Evolutionary conservation across 2,113 vertebrate species (phyloP), one percentile per base, ranked within the genome.

Genomic region (Tragelaphus strepsiceros): DNA sequence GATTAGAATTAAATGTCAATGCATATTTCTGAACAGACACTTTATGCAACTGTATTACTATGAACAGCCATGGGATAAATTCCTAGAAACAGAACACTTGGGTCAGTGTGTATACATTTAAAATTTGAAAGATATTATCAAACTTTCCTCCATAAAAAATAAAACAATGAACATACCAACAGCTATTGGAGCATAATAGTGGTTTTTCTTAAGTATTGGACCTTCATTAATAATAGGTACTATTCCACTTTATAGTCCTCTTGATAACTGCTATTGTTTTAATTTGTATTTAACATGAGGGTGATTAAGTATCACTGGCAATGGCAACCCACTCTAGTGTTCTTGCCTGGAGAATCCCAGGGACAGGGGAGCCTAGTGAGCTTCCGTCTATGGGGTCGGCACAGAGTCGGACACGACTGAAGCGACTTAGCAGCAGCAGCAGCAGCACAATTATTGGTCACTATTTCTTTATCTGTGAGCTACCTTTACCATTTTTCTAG

Each of bases 401-500:
- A n/a, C n/a, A n/a, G n/a, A n/a, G n/a, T n/a, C n/a, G n/a, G n/a
- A n/a, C n/a, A n/a, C n/a, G n/a, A n/a, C n/a, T n/a, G n/a, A n/a
- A n/a, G n/a, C n/a, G n/a, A n/a, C n/a, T n/a, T n/a, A n/a, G n/a
- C n/a, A n/a, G n/a, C n/a, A n/a, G n/a, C n/a, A n/a, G n/a, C n/a
- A n/a, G n/a, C n/a, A n/a, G n/a, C 35, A 83, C 39, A 3, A 92
- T 53, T 92, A 90, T 0, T 91, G 35, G 22, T 78, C 78, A 82
- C 4, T 93, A 86, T 84, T 87, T 96, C 59, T 94, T 92, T 90
- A 67, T 39, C 56, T 88, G 14, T 90, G 56, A 83, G 62, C 15
- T 90, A 95, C 49, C 9, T 15, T 86, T 86, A 94, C n/a, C 9
- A 95, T 78, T 95, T 94, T 92, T 86, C 86, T 93, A 91, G 7